Evolutionary conservation across 2,888 invertebrate genomes (phyloP).

Genomic region (Protonemura montana): DNA sequence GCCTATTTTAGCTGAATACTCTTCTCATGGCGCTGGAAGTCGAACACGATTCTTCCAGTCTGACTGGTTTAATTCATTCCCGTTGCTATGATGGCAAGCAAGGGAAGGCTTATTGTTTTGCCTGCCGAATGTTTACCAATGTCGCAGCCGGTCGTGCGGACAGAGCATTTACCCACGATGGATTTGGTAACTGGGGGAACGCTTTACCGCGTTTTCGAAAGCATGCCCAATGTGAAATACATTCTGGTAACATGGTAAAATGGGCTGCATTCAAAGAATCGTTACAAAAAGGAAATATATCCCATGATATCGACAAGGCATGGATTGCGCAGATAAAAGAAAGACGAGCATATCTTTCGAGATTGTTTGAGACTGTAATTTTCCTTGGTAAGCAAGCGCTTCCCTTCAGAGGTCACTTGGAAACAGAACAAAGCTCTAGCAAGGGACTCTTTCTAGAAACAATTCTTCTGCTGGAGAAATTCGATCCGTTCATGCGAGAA

Average conservation of each 20-base stretch:
- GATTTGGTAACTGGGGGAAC: constrained; percentile 12
- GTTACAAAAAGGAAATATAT: constrained; percentile 7
- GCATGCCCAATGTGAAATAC: constrained; percentile 4
- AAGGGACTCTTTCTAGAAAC: constrained; percentile 15
- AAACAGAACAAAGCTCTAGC: background rate
- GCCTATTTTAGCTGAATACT: background rate
- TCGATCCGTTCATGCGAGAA: constrained; percentile 16
- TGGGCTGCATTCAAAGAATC: constrained; percentile 12
- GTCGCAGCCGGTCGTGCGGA: constrained; percentile 12
- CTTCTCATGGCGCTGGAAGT: constrained; percentile 7
- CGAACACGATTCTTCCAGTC: constrained; percentile 12
- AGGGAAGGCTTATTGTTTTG: constrained; percentile 7
- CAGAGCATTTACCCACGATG: constrained; percentile 12
- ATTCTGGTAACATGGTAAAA: background rate
- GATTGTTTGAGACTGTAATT: constrained; percentile 14
- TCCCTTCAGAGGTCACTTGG: constrained; percentile 9
- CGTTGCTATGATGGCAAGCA: background rate
- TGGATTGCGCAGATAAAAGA: background rate
- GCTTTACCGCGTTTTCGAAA: constrained; percentile 1
- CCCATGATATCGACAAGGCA: constrained; percentile 13
- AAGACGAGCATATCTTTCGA: constrained; percentile 1
- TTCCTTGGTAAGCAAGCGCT: constrained; percentile 15
- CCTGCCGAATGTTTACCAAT: constrained; percentile 12
- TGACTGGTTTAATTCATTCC: constrained; percentile 12
- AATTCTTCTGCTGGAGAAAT: background rate